These are phyloP conservation scores for Suncus etruscus DNA, from an alignment of 2,113 vertebrate species.

Conservation along the genomic window DNA sequence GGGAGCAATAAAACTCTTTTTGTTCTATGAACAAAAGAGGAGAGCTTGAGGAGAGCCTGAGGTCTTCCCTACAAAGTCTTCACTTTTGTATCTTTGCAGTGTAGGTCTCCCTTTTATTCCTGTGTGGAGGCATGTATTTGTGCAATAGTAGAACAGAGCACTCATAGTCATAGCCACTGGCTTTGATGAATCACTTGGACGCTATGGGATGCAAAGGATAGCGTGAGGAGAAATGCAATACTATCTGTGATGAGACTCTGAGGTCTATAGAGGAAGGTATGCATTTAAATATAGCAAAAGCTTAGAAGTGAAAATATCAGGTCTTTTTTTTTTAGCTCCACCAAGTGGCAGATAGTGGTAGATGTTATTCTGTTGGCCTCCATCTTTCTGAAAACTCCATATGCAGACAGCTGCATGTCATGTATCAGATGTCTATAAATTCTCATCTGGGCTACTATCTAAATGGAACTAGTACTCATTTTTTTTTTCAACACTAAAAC, in stretches of 20 bases:
- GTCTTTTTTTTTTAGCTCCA: conserved; percentile 46
- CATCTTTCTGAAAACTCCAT: neutral
- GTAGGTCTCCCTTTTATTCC: neutral
- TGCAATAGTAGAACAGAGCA: conserved; percentile 40
- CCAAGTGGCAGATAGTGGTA: neutral
- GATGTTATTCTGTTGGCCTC: neutral
- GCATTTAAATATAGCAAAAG: conserved; percentile 63
- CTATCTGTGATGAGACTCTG: conserved; percentile 48
- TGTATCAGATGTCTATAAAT: neutral
- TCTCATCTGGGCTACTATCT: neutral
- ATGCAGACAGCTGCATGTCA: neutral
- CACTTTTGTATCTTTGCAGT: neutral
- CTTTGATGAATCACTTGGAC: conserved; percentile 73
- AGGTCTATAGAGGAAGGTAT: conserved; percentile 68
- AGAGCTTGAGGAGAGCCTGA: neutral
- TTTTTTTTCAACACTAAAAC: conserved; percentile 28
- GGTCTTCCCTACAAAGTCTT: neutral
- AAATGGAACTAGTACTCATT: neutral
- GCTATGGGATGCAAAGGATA: conserved; percentile 55
- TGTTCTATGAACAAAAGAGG: neutral
- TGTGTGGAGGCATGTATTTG: conserved; percentile 30
- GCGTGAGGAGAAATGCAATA: conserved; percentile 67
- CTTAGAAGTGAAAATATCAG: neutral
- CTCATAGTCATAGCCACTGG: conserved; percentile 58
- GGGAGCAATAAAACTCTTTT: neutral